Conservation (phyloP, 2,797 vertebrate genomes). For the Okamejei kenojei region DNA sequence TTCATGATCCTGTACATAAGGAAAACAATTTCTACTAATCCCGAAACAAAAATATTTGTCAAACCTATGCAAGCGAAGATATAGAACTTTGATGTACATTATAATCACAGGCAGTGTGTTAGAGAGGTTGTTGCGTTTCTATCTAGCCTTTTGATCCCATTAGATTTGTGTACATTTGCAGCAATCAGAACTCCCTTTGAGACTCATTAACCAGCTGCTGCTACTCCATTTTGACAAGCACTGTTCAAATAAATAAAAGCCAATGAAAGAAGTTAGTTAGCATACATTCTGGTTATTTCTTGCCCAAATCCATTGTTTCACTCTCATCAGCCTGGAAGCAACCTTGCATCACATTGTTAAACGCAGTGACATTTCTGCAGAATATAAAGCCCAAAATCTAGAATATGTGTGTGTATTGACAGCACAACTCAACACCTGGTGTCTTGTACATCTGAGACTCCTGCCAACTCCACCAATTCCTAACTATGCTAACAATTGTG, state of each 20-base stretch:
- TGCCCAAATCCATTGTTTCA: not conserved
- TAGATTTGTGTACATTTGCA: slow-evolving; percentile 12
- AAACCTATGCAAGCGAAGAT: not conserved
- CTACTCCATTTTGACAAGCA: not conserved
- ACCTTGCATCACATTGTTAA: not conserved
- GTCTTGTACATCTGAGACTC: no score
- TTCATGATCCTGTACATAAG: not conserved
- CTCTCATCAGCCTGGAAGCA: not conserved
- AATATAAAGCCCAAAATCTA: not conserved
- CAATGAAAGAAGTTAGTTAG: not conserved
- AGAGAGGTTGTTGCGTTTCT: not conserved
- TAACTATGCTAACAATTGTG: no score
- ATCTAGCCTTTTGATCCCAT: not conserved
- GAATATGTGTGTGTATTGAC: no score
- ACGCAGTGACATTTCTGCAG: not conserved
- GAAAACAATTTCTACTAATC: not conserved
- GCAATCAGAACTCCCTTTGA: slow-evolving; percentile 3
- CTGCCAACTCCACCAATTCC: no score
- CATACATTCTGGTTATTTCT: not conserved
- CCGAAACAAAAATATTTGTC: not conserved
- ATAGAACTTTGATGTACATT: not conserved
- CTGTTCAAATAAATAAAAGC: slow-evolving; percentile 1
- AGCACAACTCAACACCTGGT: no score
- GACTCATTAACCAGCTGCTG: not conserved
- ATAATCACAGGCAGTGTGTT: not conserved